A percentile compares a stretch with the other conserved stretches of the same genome.
Evolutionary conservation across 2,797 vertebrate species (phyloP).

Genomic region (Linurgus olivaceus): DNA sequence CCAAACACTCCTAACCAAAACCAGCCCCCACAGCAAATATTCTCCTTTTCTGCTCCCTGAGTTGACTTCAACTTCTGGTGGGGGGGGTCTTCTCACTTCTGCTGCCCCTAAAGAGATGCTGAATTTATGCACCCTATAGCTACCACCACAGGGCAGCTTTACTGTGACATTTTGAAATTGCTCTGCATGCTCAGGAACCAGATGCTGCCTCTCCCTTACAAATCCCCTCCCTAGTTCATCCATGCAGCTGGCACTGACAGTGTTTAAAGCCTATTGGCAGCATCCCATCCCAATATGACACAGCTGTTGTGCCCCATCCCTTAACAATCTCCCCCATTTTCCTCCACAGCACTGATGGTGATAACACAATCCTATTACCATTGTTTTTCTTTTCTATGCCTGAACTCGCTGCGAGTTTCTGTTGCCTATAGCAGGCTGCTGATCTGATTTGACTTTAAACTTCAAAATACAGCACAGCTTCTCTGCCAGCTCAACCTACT

Average conservation of each 20-base stretch:
- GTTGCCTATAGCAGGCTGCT: not conserved
- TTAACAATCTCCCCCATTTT: not conserved
- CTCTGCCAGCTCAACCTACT: not conserved
- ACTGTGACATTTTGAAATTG: not conserved
- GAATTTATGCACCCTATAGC: accelerated
- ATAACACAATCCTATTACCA: not conserved
- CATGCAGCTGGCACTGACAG: not conserved
- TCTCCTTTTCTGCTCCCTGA: not conserved
- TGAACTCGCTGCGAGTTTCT: not conserved
- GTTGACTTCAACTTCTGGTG: not conserved
- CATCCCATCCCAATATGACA: not conserved
- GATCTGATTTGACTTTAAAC: not conserved
- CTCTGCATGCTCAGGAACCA: not conserved
- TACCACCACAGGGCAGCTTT: not conserved
- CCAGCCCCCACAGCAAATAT: accelerated
- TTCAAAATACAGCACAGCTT: not conserved
- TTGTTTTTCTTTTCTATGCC: not conserved
- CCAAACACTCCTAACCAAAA: not conserved
- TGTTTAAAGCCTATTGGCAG: not conserved
- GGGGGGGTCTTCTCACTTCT: not conserved
- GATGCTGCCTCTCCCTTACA: not conserved
- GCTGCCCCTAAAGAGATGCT: not conserved
- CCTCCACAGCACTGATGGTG: not conserved
- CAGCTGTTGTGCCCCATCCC: not conserved
- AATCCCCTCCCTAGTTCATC: not conserved